These are phyloP conservation scores for Semaprochilodus insignis DNA, from an alignment of 2,797 vertebrate genomes.

Conservation along the genomic window DNA sequence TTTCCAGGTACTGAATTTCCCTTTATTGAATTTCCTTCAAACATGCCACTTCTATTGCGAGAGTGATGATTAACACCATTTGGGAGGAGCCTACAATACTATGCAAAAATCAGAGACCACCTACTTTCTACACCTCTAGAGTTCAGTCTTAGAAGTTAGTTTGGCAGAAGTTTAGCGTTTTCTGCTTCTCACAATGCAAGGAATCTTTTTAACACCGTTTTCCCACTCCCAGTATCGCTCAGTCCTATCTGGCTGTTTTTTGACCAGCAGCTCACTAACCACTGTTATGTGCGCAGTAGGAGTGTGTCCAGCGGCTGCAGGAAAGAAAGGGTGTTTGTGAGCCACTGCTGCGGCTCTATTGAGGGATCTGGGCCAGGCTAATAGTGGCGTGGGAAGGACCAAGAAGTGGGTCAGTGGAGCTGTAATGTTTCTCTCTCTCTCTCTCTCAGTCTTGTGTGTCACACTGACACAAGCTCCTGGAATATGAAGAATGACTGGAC, in stretches of 20 bases:
- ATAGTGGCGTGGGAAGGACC: conserved; percentile 19
- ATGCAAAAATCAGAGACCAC: too few relatives aligned
- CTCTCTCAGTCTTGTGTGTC: background rate
- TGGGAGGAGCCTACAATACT: too few relatives aligned
- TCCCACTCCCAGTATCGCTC: background rate
- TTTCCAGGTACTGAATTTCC: too few relatives aligned
- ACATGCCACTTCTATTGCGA: too few relatives aligned
- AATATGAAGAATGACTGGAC: background rate
- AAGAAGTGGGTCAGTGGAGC: conserved; percentile 56
- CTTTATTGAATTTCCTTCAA: too few relatives aligned
- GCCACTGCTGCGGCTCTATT: conserved; percentile 3
- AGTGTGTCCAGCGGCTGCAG: conserved; percentile 1
- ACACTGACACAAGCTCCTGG: background rate
- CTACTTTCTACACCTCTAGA: too few relatives aligned
- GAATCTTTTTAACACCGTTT: background rate
- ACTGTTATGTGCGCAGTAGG: background rate
- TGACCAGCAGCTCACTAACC: background rate
- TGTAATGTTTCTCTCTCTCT: background rate
- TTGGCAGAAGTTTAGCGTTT: too few relatives aligned
- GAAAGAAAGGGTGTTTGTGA: conserved; percentile 16
- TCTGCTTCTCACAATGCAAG: too few relatives aligned
- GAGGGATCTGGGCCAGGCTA: conserved; percentile 47
- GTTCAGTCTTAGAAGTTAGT: too few relatives aligned
- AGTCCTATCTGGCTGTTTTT: background rate
- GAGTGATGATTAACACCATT: too few relatives aligned